These are phyloP conservation scores for Cheilosia grossa DNA, from an alignment of 2,888 invertebrate species.

Conservation along the genomic window DNA sequence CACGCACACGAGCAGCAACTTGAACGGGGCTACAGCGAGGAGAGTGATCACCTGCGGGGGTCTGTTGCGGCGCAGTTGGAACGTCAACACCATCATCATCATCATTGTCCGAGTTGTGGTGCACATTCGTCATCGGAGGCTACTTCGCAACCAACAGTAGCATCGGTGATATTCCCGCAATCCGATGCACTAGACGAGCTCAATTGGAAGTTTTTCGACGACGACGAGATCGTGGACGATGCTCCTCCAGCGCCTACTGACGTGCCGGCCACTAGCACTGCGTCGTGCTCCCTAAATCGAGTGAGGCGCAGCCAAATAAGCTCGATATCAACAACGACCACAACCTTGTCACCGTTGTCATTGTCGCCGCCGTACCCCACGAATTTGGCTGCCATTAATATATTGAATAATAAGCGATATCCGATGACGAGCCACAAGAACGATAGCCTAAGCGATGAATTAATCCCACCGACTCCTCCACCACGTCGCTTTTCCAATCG, in stretches of 20 bases:
- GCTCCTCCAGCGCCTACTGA: slow-evolving; percentile 4
- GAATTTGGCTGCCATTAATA: slow-evolving; percentile 1
- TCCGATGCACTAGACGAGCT: slow-evolving; percentile 38
- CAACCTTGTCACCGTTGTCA: slow-evolving; percentile 67
- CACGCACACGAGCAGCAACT: neutral
- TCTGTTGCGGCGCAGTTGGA: slow-evolving; percentile 12
- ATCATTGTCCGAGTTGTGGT: slow-evolving; percentile 34
- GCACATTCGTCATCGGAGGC: slow-evolving; percentile 25
- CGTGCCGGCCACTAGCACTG: neutral
- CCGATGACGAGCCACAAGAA: slow-evolving; percentile 31
- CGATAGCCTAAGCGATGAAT: slow-evolving; percentile 82
- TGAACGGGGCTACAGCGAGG: neutral
- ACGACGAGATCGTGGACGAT: slow-evolving; percentile 50
- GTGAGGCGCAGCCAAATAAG: slow-evolving; percentile 67
- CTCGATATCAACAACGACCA: slow-evolving; percentile 69
- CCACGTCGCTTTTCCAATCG: slow-evolving; percentile 81
- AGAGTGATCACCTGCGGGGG: neutral
- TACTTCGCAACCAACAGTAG: slow-evolving; percentile 7
- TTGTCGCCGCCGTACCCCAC: slow-evolving; percentile 61
- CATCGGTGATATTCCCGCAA: slow-evolving; percentile 44
- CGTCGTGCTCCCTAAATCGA: slow-evolving; percentile 34
- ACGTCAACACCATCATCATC: slow-evolving; percentile 37
- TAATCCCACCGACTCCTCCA: slow-evolving; percentile 86
- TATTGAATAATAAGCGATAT: slow-evolving; percentile 12
- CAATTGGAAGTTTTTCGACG: slow-evolving; percentile 66